These are phyloP conservation scores for Drosophila algonquin DNA, from an alignment of 2,888 invertebrate genomes.

Conservation along the genomic window DNA sequence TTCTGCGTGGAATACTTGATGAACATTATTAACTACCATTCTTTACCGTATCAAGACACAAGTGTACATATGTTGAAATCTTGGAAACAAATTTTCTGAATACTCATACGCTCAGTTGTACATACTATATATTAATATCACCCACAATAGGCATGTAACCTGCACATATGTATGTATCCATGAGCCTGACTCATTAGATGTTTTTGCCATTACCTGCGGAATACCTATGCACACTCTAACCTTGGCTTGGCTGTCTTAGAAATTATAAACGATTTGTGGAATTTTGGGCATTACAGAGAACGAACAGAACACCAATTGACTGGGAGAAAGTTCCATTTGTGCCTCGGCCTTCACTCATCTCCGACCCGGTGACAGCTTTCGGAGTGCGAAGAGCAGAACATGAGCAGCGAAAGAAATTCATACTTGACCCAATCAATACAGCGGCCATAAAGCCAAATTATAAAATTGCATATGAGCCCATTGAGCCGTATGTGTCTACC, in stretches of 20 bases:
- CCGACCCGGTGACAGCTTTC: conserved; percentile 93
- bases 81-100: not conserved
- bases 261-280: conserved; percentile 63
- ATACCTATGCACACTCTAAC: conserved; percentile 36
- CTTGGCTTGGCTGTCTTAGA: conserved; percentile 51
- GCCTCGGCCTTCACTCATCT: conserved; percentile 92
- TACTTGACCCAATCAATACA: conserved; percentile 85
- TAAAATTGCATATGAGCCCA: conserved; percentile 86
- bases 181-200: conserved; percentile 10
- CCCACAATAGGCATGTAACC: not conserved
- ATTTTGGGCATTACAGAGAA: conserved; percentile 82
- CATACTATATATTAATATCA: not conserved
- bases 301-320: conserved; percentile 87
- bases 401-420: conserved; percentile 81
- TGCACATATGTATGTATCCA: conserved; percentile 15
- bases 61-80: conserved; percentile 8
- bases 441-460: conserved; percentile 88
- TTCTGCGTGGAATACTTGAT: conserved; percentile 14
- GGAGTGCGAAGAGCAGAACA: conserved; percentile 86
- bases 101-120: not conserved
- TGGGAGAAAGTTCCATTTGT: conserved; percentile 96
- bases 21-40: conserved; percentile 68
- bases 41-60: conserved; percentile 57
- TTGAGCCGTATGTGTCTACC: conserved; percentile 88
- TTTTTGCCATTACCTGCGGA: not conserved